Evolutionary conservation across 2,797 vertebrate species (phyloP).

Genomic region (Botia almorhae): DNA sequence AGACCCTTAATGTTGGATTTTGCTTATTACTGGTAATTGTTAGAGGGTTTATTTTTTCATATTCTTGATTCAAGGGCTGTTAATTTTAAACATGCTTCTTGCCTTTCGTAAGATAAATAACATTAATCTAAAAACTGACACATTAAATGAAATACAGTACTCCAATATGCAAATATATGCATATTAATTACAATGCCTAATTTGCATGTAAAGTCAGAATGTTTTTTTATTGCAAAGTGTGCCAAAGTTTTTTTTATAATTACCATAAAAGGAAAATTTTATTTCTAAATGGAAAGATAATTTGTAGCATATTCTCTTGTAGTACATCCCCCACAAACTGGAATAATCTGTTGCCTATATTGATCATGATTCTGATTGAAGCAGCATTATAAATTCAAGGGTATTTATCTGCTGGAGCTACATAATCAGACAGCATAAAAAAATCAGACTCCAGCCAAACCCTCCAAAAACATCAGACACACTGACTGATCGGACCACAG

Average conservation of each 20-base stretch:
- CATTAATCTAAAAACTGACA: too few relatives aligned
- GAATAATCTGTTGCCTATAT: neutral
- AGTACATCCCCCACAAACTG: neutral
- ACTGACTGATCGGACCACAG: constrained; percentile 20
- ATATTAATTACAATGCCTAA: neutral
- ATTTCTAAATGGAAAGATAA: neutral
- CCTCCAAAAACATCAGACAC: constrained; percentile 2
- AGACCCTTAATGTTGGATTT: too few relatives aligned
- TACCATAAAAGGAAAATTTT: neutral
- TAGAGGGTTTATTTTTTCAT: too few relatives aligned
- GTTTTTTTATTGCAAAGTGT: neutral
- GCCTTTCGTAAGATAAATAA: too few relatives aligned
- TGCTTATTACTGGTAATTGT: neutral
- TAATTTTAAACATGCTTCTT: too few relatives aligned
- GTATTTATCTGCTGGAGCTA: neutral
- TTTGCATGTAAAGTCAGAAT: neutral
- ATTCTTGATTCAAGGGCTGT: too few relatives aligned
- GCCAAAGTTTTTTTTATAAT: neutral
- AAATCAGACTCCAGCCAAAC: neutral
- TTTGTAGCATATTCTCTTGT: neutral
- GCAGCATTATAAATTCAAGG: neutral
- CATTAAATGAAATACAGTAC: too few relatives aligned
- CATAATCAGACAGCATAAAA: constrained; percentile 38
- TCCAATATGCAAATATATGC: neutral
- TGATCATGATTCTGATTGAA: neutral